phyloP scores from a whole-genome alignment of 1,140 invertebrate species.

The Eumaeus atala region DNA sequence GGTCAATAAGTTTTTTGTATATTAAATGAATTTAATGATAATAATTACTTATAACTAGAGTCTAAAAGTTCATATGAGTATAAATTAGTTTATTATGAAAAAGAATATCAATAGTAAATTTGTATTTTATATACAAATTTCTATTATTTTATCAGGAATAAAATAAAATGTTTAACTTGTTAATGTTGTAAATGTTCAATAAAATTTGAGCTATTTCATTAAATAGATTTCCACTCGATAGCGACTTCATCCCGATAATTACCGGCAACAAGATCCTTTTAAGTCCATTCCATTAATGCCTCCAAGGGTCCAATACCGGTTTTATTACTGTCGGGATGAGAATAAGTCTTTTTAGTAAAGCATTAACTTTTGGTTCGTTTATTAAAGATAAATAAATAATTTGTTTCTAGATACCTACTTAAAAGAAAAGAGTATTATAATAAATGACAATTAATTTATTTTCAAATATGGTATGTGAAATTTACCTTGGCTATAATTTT shows the following conservation, averaged over 20 bases:
- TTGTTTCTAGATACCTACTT: too few relatives aligned
- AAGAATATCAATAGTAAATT: too few relatives aligned
- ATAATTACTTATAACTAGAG: too few relatives aligned
- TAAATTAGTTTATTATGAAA: too few relatives aligned
- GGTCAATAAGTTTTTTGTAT: too few relatives aligned
- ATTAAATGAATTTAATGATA: too few relatives aligned
- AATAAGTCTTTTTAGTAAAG: conserved; percentile 1
- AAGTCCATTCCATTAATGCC: conserved; percentile 6
- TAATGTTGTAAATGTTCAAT: conserved; percentile 4
- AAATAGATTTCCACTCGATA: conserved; percentile 8
- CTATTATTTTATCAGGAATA: neutral
- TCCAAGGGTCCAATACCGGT: conserved; percentile 5
- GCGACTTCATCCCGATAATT: conserved; percentile 6
- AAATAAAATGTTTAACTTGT: conserved; percentile 3
- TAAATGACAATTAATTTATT: too few relatives aligned
- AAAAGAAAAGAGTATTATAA: too few relatives aligned
- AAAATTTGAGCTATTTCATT: neutral
- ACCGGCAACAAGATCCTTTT: conserved; percentile 8
- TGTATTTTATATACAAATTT: too few relatives aligned
- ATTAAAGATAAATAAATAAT: conserved; percentile 1
- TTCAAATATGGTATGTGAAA: too few relatives aligned
- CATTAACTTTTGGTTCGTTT: conserved; percentile 1
- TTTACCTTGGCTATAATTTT: too few relatives aligned
- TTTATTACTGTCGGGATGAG: conserved; percentile 3
- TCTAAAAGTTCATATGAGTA: too few relatives aligned